Evolutionary conservation across 2,797 vertebrate species (phyloP), one percentile per base, ranked within the genome.

Genomic region (Salmo trutta): DNA sequence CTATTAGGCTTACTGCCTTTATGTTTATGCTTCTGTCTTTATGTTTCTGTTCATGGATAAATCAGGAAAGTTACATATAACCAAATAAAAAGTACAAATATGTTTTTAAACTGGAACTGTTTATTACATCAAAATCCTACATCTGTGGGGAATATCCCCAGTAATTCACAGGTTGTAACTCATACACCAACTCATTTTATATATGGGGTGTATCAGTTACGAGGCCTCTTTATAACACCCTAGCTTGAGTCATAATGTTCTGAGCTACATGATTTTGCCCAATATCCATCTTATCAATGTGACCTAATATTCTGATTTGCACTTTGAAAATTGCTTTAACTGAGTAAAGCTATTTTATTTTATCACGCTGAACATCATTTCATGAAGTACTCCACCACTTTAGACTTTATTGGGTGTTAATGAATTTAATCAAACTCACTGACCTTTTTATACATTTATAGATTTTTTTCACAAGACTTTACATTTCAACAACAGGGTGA

Each of bases 341-440:
- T 83, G 62, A 2, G 65, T 74, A 64, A 33, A 75, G 68, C 71
- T 47, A 84, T 54, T 81, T 31, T 41, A 6, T 47, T 10, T 83
- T 77, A 87, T 84, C 79, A 84, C 84, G 24, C 1, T 68, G 73
- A 75, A 70, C 76, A 81, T 33, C 80, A 74, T 87, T 84, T 88
- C 78, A 80, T 64, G 12, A 24, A 76, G 64, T 78, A 29, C 24
- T 72, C 64, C 70, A 80, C 82, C 52, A 78, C 73, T 74, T 84
- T 36, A 81, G 66, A 87, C 79, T 82, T 87, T 84, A 83, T 79
- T 83, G 64, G 24, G n/a, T 70, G 47, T 76, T 27, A 51, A 79
- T 77, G 71, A 74, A 85, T 86, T 84, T 82, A 82, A 89, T 88
- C 79, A 85, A 80, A 86, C 75, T 77, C 53, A 74, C 79, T 80